phyloP scores from a whole-genome alignment of 2,797 vertebrate species.

The Betta splendens region DNA sequence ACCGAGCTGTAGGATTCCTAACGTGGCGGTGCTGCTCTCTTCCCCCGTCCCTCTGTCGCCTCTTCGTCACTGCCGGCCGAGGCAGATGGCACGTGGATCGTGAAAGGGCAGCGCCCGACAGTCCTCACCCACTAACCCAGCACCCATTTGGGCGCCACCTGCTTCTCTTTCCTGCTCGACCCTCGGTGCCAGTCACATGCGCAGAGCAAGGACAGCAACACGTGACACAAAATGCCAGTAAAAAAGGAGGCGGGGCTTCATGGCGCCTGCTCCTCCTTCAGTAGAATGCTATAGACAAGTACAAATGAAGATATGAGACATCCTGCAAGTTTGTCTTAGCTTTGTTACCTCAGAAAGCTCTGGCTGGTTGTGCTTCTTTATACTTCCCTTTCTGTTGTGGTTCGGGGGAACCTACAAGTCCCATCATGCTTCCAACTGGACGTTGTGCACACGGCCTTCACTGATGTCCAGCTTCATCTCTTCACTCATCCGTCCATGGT shows the following conservation, averaged over 20 bases:
- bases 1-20: conserved; percentile 21
- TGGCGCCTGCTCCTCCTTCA: neutral
- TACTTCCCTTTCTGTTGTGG: neutral
- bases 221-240: conserved; percentile 4
- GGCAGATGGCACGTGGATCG: conserved; percentile 72
- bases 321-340: too few species aligned
- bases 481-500: neutral
- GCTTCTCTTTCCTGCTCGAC: conserved; percentile 83
- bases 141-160: conserved; percentile 88
- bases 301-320: neutral
- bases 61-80: conserved; percentile 49
- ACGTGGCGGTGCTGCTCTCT: neutral
- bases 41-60: conserved; percentile 40
- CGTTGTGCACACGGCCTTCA: conserved; percentile 1
- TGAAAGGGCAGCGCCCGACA: conserved; percentile 72
- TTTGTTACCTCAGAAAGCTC: neutral
- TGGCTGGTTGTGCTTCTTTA: neutral
- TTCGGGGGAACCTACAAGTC: conserved; percentile 3
- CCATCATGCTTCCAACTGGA: conserved; percentile 15
- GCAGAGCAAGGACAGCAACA: conserved; percentile 10
- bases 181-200: conserved; percentile 61
- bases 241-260: neutral
- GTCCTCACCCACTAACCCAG: conserved; percentile 52
- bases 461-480: conserved; percentile 11
- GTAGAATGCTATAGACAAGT: neutral